phyloP scores from a whole-genome alignment of 2,113 vertebrate species.

The Centropus bengalensis region DNA sequence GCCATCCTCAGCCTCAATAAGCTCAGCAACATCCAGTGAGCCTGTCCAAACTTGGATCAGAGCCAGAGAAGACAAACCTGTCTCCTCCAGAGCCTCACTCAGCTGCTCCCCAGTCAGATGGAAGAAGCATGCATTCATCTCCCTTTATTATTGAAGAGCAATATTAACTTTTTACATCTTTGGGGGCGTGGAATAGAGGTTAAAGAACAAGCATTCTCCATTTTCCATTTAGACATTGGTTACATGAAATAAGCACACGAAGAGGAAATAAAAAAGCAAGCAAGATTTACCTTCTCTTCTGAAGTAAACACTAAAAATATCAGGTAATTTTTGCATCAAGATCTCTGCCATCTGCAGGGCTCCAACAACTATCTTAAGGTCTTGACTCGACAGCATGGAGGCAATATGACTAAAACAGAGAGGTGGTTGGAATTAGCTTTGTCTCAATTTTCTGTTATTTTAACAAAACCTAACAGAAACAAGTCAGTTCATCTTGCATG shows the following conservation, averaged over 20 bases:
- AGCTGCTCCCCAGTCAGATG: background rate
- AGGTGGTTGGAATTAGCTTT: constrained; percentile 31
- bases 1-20: background rate
- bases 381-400: constrained; percentile 99
- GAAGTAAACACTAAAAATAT: constrained; percentile 99
- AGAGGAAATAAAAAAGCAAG: background rate
- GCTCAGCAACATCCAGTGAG: background rate
- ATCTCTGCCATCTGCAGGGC: constrained; percentile 99
- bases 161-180: background rate
- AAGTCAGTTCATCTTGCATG: background rate
- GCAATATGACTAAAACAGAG: constrained; percentile 93
- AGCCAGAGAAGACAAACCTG: background rate
- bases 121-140: background rate
- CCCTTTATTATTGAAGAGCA: background rate
- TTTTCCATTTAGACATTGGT: background rate
- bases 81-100: background rate
- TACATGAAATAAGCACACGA: background rate
- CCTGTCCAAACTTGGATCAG: background rate
- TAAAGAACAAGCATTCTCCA: background rate
- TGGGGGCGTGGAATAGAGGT: accelerated
- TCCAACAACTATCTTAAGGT: constrained; percentile 99
- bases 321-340: constrained; percentile 98
- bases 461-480: background rate
- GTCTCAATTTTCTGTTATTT: background rate
- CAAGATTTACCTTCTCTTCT: constrained; percentile 93